Evolutionary conservation across 2,113 vertebrate genomes (phyloP).

Genomic region (Python bivittatus): DNA sequence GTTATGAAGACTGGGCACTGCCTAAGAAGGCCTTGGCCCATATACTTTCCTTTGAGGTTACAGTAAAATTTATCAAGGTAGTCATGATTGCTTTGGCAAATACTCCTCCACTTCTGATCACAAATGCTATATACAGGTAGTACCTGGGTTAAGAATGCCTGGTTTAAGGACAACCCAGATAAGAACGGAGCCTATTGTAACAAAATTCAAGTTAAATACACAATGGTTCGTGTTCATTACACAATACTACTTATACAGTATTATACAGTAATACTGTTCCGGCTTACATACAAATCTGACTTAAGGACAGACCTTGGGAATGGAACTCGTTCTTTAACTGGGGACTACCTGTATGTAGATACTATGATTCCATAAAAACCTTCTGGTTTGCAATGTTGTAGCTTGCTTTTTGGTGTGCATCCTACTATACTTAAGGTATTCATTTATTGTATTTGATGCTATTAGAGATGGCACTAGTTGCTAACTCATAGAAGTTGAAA

Average conservation of each 20-base stretch:
- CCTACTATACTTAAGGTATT: neutral
- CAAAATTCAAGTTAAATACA: no score
- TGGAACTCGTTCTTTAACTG: no score
- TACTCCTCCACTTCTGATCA: neutral
- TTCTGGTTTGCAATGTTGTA: neutral
- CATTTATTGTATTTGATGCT: neutral
- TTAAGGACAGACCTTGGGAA: no score
- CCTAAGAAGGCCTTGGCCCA: neutral
- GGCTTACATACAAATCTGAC: no score
- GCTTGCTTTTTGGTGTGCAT: neutral
- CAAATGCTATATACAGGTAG: neutral
- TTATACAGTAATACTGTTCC: no score
- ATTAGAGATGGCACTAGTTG: neutral
- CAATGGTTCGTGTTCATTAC: no score
- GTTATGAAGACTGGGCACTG: neutral
- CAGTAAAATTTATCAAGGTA: neutral
- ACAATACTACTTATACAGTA: no score
- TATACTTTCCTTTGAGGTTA: neutral
- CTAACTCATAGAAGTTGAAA: neutral
- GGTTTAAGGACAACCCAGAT: no score
- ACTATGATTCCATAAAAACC: neutral
- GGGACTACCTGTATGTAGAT: no score
- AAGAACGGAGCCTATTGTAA: no score
- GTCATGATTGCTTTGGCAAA: neutral
- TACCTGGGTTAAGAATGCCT: no score